Evolutionary conservation across 1,140 invertebrate genomes (phyloP).

Genomic region (Sinonovacula constricta): DNA sequence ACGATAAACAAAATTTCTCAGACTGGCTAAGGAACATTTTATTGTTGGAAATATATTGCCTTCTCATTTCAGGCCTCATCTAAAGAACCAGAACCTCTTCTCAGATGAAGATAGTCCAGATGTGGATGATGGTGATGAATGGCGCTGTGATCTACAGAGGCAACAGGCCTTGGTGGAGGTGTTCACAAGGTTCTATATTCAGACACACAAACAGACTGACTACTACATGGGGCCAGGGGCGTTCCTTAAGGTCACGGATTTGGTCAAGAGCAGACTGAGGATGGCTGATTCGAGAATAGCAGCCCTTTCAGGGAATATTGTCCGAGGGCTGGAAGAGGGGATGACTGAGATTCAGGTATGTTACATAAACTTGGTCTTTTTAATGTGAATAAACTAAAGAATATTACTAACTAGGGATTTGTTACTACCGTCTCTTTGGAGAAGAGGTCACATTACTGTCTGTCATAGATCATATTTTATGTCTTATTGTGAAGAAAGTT

Average conservation of each 20-base stretch:
- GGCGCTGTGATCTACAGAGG: conserved; percentile 87
- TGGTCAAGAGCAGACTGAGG: conserved; percentile 89
- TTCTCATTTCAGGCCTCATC: too few species aligned
- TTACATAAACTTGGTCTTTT: too few species aligned
- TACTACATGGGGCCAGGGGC: conserved; percentile 88
- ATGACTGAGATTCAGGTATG: conserved; percentile 93
- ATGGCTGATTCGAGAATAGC: conserved; percentile 94
- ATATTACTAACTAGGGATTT: too few species aligned
- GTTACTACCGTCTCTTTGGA: too few species aligned
- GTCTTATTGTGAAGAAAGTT: too few species aligned
- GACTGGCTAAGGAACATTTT: too few species aligned
- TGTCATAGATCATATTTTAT: too few species aligned
- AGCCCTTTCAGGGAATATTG: conserved; percentile 85
- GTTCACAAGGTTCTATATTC: conserved; percentile 89
- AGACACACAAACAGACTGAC: conserved; percentile 52
- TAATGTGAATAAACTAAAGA: too few species aligned
- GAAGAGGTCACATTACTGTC: too few species aligned
- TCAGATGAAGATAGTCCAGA: background rate
- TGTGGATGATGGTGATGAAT: background rate
- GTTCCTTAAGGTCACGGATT: conserved; percentile 92
- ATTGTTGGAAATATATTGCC: too few species aligned
- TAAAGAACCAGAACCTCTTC: too few species aligned
- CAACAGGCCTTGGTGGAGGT: conserved; percentile 94
- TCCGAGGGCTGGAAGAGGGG: conserved; percentile 92
- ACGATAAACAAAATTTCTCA: too few species aligned